A percentile compares a stretch with the other conserved stretches of the same genome.
Evolutionary conservation across 2,113 vertebrate species (phyloP).

Genomic region (Picathartes gymnocephalus): DNA sequence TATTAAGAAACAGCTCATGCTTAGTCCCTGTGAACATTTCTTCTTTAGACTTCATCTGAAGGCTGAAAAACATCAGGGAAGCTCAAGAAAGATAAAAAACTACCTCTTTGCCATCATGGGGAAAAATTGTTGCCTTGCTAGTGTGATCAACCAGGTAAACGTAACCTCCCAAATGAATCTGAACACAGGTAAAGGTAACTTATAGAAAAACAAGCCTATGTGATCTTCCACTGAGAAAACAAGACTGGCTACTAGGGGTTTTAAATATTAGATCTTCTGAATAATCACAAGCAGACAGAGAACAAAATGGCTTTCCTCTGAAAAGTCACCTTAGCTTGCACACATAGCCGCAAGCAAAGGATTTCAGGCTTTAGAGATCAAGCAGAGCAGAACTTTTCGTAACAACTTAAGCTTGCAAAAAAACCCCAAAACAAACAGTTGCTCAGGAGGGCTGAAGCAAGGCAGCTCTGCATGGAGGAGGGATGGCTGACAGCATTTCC

Average conservation of each 20-base stretch:
- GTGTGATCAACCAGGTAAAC: background rate
- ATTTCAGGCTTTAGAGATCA: background rate
- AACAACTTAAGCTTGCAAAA: background rate
- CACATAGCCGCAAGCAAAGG: background rate
- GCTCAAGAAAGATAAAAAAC: background rate
- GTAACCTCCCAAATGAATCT: background rate
- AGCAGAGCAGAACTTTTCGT: background rate
- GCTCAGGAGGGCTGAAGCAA: background rate
- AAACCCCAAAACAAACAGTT: background rate
- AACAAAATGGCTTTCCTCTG: background rate
- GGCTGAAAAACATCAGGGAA: background rate
- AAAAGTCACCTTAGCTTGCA: background rate
- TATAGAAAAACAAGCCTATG: background rate
- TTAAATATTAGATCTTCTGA: background rate
- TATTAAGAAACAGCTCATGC: constrained; percentile 11
- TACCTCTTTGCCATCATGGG: background rate
- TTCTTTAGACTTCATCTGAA: background rate
- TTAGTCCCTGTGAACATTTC: background rate
- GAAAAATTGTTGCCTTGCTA: background rate
- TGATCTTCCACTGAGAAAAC: background rate
- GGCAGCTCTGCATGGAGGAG: background rate
- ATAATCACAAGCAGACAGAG: background rate
- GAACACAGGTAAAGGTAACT: background rate
- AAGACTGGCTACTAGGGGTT: background rate
- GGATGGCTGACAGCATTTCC: background rate